These are phyloP conservation scores for Theretra japonica DNA, from an alignment of 2,888 invertebrate genomes.

Conservation along the genomic window DNA sequence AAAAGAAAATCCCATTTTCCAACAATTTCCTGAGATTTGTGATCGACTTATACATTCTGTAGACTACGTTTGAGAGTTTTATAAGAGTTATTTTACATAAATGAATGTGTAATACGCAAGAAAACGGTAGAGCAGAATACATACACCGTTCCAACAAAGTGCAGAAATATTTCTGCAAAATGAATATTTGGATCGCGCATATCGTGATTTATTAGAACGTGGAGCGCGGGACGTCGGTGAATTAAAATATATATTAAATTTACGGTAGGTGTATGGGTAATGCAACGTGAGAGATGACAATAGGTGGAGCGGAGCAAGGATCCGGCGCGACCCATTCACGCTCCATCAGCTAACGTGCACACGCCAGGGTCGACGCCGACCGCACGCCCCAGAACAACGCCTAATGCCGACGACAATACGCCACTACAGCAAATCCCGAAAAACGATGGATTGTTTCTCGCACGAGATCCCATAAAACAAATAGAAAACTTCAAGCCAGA, in stretches of 20 bases:
- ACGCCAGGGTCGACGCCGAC: constrained; percentile 31
- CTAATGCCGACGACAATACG: constrained; percentile 22
- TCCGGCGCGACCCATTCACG: constrained; percentile 76
- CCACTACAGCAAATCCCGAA: constrained; percentile 31
- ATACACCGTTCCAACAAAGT: constrained; percentile 7
- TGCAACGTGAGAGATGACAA: constrained; percentile 76
- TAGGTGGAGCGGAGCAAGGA: constrained; percentile 71
- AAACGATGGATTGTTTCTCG: constrained; percentile 43
- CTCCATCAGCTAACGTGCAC: constrained; percentile 65
- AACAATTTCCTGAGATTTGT: constrained; percentile 31
- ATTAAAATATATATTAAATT: constrained; percentile 27
- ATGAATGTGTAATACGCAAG: constrained; percentile 24
- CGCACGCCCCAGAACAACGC: constrained; percentile 32
- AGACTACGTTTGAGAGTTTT: constrained; percentile 18
- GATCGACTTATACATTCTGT: constrained; percentile 27
- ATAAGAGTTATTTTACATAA: constrained; percentile 32
- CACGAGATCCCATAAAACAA: constrained; percentile 39
- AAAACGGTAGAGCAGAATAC: constrained; percentile 5
- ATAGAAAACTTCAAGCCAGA: constrained; percentile 36
- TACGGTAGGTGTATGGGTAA: constrained; percentile 39
- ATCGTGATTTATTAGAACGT: constrained; percentile 22
- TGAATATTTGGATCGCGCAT: constrained; percentile 1
- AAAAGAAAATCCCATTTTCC: constrained; percentile 24
- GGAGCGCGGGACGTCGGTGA: not conserved
- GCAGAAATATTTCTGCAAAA: constrained; percentile 2